Conservation (phyloP, 2,888 invertebrate genomes). For the Neocrepidodera transversa region DNA sequence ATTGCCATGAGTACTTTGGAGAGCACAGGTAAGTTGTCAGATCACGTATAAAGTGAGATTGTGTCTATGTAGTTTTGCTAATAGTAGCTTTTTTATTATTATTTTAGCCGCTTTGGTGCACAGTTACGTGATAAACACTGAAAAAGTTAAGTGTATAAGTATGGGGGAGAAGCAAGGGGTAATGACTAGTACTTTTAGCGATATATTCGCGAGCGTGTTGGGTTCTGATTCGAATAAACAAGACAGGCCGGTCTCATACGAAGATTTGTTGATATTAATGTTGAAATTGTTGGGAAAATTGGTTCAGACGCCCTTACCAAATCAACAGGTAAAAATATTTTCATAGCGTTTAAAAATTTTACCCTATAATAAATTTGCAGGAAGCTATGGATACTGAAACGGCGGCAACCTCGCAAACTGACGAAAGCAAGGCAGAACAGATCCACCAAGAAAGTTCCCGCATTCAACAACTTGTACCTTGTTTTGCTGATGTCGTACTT, state of each 20-base stretch:
- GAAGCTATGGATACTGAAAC: constrained; percentile 60
- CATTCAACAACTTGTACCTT: constrained; percentile 62
- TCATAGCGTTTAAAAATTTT: not conserved
- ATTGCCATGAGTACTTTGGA: constrained; percentile 78
- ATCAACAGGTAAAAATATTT: constrained; percentile 49
- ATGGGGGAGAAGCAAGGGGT: constrained; percentile 63
- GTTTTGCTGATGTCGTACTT: constrained; percentile 77
- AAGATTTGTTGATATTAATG: constrained; percentile 74
- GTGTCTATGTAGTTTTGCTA: not conserved
- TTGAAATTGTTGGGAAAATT: constrained; percentile 69
- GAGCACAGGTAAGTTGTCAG: constrained; percentile 71
- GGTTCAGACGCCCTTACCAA: constrained; percentile 68
- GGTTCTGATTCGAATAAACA: constrained; percentile 69
- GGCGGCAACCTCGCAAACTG: constrained; percentile 71
- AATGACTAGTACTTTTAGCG: constrained; percentile 71
- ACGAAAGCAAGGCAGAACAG: constrained; percentile 83
- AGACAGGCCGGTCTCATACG: constrained; percentile 73
- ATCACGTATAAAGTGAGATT: too few species aligned
- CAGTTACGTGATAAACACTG: constrained; percentile 64
- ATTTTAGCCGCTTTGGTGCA: constrained; percentile 59
- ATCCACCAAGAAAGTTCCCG: constrained; percentile 57
- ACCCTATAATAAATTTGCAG: constrained; percentile 41
- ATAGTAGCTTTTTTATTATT: not conserved
- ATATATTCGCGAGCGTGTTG: constrained; percentile 77
- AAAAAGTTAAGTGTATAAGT: constrained; percentile 65